A percentile compares a stretch with the other conserved stretches of the same genome.
Evolutionary conservation across 2,113 vertebrate species (phyloP).

Genomic region (Chionomys nivalis): DNA sequence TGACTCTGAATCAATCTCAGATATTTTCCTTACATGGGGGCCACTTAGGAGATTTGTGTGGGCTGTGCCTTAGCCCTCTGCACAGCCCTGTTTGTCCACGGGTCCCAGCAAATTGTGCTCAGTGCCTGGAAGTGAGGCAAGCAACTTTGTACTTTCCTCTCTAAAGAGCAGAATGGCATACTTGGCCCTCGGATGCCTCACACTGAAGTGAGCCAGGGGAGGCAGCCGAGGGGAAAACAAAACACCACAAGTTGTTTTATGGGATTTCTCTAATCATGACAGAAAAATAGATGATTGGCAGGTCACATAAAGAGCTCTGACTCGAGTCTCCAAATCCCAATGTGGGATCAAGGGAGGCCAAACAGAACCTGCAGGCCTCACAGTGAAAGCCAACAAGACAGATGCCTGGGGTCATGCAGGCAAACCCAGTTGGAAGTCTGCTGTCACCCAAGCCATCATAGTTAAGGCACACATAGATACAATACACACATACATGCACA

Average conservation of each 20-base stretch:
- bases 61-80: not conserved
- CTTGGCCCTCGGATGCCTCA: not conserved
- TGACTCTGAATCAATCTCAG: not conserved
- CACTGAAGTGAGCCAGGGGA: conserved; percentile 8
- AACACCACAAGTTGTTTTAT: conserved; percentile 45
- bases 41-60: not conserved
- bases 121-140: conserved; percentile 41
- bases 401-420: not conserved
- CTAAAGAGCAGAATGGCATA: conserved; percentile 26
- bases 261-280: conserved; percentile 23
- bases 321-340: not conserved
- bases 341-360: not conserved
- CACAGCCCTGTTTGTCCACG: not conserved
- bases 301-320: conserved; percentile 21
- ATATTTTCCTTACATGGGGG: not conserved
- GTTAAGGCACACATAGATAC: not conserved
- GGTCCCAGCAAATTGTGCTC: not conserved
- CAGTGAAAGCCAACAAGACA: not conserved
- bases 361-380: not conserved
- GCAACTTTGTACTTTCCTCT: conserved; percentile 57
- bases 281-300: not conserved
- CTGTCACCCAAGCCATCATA: not conserved
- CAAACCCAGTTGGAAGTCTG: not conserved
- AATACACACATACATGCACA: not conserved
- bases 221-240: conserved; percentile 3